phyloP scores from a whole-genome alignment of 2,888 invertebrate species.

The Liopterus haemorrhoidalis region DNA sequence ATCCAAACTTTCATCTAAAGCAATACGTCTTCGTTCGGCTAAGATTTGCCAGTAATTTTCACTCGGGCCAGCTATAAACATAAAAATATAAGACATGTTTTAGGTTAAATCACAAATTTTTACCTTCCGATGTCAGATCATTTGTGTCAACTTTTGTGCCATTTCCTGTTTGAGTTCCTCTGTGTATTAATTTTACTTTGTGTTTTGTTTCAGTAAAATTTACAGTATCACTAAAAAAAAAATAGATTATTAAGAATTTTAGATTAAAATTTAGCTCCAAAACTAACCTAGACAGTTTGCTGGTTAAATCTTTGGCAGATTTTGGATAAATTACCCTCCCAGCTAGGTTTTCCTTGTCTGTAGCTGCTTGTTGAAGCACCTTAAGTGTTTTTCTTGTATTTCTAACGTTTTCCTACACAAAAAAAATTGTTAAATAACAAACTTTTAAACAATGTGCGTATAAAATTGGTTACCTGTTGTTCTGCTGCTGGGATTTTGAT shows the following conservation, averaged over 20 bases:
- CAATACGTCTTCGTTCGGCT: slow-evolving; percentile 66
- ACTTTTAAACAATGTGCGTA: slow-evolving; percentile 10
- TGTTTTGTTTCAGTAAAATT: slow-evolving; percentile 47
- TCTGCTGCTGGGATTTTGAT: slow-evolving; percentile 38
- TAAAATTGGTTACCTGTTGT: slow-evolving; percentile 37
- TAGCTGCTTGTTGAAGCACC: slow-evolving; percentile 64
- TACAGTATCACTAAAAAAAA: slow-evolving; percentile 38
- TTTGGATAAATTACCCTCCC: slow-evolving; percentile 57
- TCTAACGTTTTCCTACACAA: slow-evolving; percentile 52
- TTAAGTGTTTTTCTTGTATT: slow-evolving; percentile 64
- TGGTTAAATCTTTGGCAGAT: slow-evolving; percentile 41
- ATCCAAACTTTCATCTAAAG: slow-evolving; percentile 64
- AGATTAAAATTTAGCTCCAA: slow-evolving; percentile 9
- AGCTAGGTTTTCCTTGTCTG: slow-evolving; percentile 70
- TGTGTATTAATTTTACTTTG: slow-evolving; percentile 51
- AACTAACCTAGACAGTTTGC: slow-evolving; percentile 10
- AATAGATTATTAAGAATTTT: slow-evolving; percentile 9
- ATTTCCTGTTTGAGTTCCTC: slow-evolving; percentile 57
- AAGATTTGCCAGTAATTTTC: slow-evolving; percentile 71
- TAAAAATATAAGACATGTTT: slow-evolving; percentile 4
- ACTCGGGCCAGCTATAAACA: slow-evolving; percentile 53
- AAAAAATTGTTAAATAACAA: slow-evolving; percentile 13
- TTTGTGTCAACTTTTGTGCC: slow-evolving; percentile 55
- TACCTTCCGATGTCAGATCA: slow-evolving; percentile 62
- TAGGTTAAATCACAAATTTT: slow-evolving; percentile 9